Evolutionary conservation across 1,140 invertebrate genomes (phyloP).

Genomic region (Caenorhabditis brenneri): DNA sequence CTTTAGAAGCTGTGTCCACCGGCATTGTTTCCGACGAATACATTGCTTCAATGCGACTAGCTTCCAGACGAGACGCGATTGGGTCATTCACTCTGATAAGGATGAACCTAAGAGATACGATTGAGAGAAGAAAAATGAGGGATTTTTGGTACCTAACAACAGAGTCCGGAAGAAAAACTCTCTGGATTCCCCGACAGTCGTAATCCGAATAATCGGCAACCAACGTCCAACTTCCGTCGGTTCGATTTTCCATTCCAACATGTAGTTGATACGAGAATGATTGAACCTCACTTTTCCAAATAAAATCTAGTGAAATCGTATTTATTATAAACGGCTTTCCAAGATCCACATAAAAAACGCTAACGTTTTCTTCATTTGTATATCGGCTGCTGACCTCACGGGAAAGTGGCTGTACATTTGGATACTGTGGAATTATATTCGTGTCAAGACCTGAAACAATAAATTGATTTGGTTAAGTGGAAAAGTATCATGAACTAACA

Average conservation of each 20-base stretch:
- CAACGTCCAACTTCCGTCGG: conserved; percentile 81
- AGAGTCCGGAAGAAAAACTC: conserved; percentile 85
- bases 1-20: conserved; percentile 56
- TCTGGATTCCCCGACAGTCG: conserved; percentile 93
- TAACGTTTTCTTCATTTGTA: not conserved
- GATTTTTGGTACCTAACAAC: conserved; percentile 77
- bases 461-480: not conserved
- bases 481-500: conserved; percentile 42
- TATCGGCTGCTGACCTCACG: not conserved
- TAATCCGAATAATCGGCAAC: conserved; percentile 89
- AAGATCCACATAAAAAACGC: conserved; percentile 52
- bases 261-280: conserved; percentile 91
- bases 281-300: conserved; percentile 55
- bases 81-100: conserved; percentile 23
- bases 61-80: conserved; percentile 44
- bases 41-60: conserved; percentile 57
- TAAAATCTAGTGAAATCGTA: conserved; percentile 52
- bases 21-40: conserved; percentile 27
- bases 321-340: conserved; percentile 63
- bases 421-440: not conserved
- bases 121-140: not conserved
- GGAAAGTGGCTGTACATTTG: not conserved
- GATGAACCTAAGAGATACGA: not conserved
- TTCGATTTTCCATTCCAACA: conserved; percentile 89
- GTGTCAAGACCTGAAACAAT: conserved; percentile 1